Base-by-base conservation (phyloP, 2,113 vertebrate genomes). In the Genyomyrus donnyi region DNA sequence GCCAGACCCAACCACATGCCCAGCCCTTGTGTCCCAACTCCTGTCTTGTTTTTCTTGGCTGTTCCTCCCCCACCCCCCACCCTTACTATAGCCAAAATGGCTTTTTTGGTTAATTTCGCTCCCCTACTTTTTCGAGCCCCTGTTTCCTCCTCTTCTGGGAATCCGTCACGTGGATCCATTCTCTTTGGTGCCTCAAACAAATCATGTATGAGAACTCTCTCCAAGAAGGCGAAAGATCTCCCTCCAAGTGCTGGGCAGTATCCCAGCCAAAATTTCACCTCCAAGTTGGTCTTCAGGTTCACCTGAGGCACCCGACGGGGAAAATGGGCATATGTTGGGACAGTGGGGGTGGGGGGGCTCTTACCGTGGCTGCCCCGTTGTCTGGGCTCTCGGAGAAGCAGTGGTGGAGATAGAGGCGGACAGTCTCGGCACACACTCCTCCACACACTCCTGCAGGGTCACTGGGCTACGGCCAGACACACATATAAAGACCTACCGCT, bases 321-420 rank as follows among this genome's bases (percentile, higher is more conserved):
- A 85, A 62, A 15, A 19, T 31, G 39, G 66, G 19, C 7, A 50
- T 42, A 13, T 15, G 56, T 48, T 24, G 1, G 0, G 87, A 87
- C 74, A 86, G 87, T 27, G 1, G n/a, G 48, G 52, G 87, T 45
- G 86, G 90, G 91, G 91, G 91, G 92, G 17, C 45, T 62, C 92
- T 95, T 92, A 97, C 96, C 95, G 93, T 88, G 96, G 96, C n/a
- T 89, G 93, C 89, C 96, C 94, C 91, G 89, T 56, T 95, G 45
- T 96, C 96, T 91, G 97, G 93, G 90, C 96, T 96, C 93, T 97
- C 96, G 1, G 39, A 94, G 93, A 97, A 97, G 91, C 94, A 95
- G 93, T 97, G 97, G 94, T 96, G 96, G 66, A 97, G 95, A 92
- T 96, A 97, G 89, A 97, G 95, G 90, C 96, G 95, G 93, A 97